Base-by-base conservation (phyloP, 1,140 invertebrate species). In the Chionoecetes opilio region DNA sequence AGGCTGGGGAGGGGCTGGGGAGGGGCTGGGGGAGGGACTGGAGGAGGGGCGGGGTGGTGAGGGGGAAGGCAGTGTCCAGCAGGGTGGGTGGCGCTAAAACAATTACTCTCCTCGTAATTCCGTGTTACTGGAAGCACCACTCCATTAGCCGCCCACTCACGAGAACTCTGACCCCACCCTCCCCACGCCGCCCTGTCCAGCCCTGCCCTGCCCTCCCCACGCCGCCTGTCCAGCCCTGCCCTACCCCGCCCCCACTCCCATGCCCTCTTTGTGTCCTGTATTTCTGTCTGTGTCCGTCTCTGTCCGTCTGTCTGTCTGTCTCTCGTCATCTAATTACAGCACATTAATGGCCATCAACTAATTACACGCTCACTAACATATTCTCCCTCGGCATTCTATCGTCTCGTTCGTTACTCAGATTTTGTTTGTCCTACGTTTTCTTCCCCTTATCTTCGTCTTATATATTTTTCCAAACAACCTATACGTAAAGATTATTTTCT, bases 71-170 rank as follows among this genome's bases (percentile, higher is more conserved):
- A 82, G 94, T 92, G 92, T 93, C 92, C 92, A 93, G 82, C 85
- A 32, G 32, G 85, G 92, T 84, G 92, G 92, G 37, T 29, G 82
- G 84, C 84, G 85, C 92, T 93, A 94, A 94, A 91, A 94, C 93
- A 94, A 94, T 94, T 94, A 94, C 87, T 84, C 87, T 82, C 84
- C 87, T 90, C 93, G 93, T 94, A 94, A 90, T 53, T 94, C 63
- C 35, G 87, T 29, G 93, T 94, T 94, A 94, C 46, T 35, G 86
- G 37, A 88, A 94, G 93, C 53, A 85, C 21, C 93, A 94, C 89
- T 95, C 94, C 91, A 92, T 91, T 95, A 92, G 32, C 89, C 87
- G 41, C 29, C 63, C 88, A 90, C 88, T 90, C 35, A 90, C 88
- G 34, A 90, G 88, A 90, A 21, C 37, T 46, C 88, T 31, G 34